Conservation (phyloP, 1,140 invertebrate genomes). For the Wasmannia auropunctata region DNA sequence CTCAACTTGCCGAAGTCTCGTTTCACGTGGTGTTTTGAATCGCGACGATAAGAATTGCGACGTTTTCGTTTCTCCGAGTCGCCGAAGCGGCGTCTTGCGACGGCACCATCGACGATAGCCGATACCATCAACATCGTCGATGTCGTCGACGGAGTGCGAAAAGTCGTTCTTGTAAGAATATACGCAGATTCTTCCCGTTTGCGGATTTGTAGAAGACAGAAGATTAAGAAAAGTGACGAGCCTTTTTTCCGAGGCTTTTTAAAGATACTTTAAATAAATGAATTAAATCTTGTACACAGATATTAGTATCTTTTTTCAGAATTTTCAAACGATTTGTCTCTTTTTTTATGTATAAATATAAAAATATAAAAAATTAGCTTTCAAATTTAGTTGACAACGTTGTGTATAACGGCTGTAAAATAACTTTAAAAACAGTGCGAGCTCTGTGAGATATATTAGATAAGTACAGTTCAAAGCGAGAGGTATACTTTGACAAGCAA, state of each 20-base stretch:
- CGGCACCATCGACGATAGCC: slow-evolving; percentile 64
- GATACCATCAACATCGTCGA: slow-evolving; percentile 56
- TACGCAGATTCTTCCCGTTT: neutral
- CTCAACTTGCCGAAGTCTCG: neutral
- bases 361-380: too few relatives aligned
- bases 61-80: slow-evolving; percentile 12
- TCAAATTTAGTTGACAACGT: too few relatives aligned
- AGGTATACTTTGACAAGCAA: neutral
- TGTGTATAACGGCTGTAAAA: neutral
- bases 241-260: neutral
- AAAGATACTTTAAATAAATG: neutral
- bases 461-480: neutral
- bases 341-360: neutral
- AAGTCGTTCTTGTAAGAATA: slow-evolving; percentile 38
- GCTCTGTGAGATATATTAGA: neutral
- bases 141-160: neutral
- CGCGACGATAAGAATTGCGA: slow-evolving; percentile 60
- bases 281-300: neutral
- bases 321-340: neutral
- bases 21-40: slow-evolving; percentile 44
- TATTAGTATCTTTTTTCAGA: neutral
- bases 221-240: neutral
- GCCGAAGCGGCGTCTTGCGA: slow-evolving; percentile 38
- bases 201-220: neutral
- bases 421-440: neutral